Conservation (phyloP, 2,888 invertebrate species). For the Argyra leucocephala region DNA sequence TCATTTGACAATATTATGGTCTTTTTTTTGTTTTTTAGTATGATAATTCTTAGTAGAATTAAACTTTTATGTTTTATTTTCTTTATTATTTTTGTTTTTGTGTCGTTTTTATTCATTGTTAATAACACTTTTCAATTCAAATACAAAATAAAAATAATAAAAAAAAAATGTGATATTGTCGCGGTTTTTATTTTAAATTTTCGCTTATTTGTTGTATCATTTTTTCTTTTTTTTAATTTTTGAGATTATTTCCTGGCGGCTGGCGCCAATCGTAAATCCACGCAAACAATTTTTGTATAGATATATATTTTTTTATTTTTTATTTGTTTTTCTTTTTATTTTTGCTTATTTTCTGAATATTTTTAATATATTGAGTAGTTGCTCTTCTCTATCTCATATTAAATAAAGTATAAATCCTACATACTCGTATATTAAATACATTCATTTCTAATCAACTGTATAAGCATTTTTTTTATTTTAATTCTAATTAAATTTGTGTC, state of each 20-base stretch:
- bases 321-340: slow-evolving; percentile 12
- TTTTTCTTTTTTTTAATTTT: not conserved
- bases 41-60: not conserved
- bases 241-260: slow-evolving; percentile 41
- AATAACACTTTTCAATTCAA: not conserved
- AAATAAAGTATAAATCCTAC: too few relatives aligned
- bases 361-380: too few relatives aligned
- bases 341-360: slow-evolving; percentile 12
- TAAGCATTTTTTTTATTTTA: too few relatives aligned
- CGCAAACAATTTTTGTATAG: slow-evolving; percentile 33
- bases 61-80: not conserved
- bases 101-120: not conserved
- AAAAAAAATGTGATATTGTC: slow-evolving; percentile 1
- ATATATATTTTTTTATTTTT: slow-evolving; percentile 15
- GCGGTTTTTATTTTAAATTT: slow-evolving; percentile 6
- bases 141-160: not conserved
- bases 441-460: too few relatives aligned
- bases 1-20: too few relatives aligned
- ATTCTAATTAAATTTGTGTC: too few relatives aligned
- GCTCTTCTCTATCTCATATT: too few relatives aligned
- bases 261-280: slow-evolving; percentile 34
- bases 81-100: too few relatives aligned
- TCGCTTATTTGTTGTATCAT: not conserved
- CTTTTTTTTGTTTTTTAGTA: not conserved
- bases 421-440: too few relatives aligned